Conservation (phyloP, 2,113 vertebrate genomes). For the Mirza zaza region DNA sequence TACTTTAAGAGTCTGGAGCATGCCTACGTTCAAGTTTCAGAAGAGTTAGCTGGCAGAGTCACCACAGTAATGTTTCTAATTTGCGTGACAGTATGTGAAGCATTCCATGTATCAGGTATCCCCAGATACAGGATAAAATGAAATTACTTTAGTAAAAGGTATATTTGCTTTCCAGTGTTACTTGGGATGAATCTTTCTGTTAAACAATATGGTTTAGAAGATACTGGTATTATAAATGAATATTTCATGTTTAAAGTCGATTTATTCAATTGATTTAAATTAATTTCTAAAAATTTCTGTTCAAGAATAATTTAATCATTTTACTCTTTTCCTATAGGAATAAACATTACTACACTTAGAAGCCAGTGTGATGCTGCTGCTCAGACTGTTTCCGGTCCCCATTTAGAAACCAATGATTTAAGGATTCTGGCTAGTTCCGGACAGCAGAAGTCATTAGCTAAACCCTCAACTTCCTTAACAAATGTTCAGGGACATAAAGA, state of each 20-base stretch:
- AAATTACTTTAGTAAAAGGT: constrained; percentile 14
- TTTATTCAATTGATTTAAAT: background rate
- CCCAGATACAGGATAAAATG: background rate
- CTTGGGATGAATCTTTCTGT: background rate
- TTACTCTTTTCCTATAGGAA: constrained; percentile 75
- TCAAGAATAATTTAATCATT: constrained; percentile 16
- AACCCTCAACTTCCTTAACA: constrained; percentile 79
- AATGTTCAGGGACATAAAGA: constrained; percentile 82
- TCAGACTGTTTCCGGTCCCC: constrained; percentile 88
- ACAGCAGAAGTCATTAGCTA: constrained; percentile 82
- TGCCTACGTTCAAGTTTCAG: background rate
- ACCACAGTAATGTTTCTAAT: constrained; percentile 21
- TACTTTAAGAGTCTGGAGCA: background rate
- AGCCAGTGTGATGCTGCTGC: constrained; percentile 91
- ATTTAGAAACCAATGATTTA: constrained; percentile 86
- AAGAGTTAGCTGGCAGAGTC: background rate
- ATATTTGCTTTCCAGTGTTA: background rate
- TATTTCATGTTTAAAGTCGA: constrained; percentile 7
- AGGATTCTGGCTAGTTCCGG: constrained; percentile 85
- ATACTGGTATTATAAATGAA: background rate
- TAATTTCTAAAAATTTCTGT: background rate
- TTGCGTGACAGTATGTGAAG: background rate
- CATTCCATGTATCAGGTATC: background rate
- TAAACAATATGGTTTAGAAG: constrained; percentile 5
- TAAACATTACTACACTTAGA: constrained; percentile 78